Evolutionary conservation across 2,888 invertebrate genomes (phyloP).

Genomic region (Oxytorus armatus): DNA sequence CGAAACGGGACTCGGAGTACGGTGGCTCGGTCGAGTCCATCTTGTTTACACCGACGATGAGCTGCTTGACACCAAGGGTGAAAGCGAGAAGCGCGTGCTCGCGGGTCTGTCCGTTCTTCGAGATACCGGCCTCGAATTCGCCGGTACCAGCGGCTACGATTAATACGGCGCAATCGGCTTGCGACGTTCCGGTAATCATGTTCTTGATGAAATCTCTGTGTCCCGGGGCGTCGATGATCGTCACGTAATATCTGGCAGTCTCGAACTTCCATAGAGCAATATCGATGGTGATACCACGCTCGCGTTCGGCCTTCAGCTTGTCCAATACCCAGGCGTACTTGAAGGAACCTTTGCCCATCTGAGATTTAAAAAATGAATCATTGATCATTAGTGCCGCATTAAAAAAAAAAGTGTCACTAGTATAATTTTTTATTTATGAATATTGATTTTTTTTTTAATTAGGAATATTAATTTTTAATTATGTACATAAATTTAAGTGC

Average conservation of each 20-base stretch:
- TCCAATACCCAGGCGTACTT: conserved; percentile 99
- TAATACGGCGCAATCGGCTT: conserved; percentile 99
- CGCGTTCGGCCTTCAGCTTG: conserved; percentile 99
- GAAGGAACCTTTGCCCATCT: conserved; percentile 99
- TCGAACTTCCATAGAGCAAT: conserved; percentile 99
- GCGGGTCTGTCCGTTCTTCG: conserved; percentile 99
- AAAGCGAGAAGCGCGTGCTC: conserved; percentile 99
- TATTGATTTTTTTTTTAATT: too few species aligned
- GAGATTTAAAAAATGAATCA: too few species aligned
- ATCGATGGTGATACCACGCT: conserved; percentile 99
- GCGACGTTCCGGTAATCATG: conserved; percentile 99
- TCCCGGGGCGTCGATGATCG: conserved; percentile 99
- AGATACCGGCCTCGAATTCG: conserved; percentile 99
- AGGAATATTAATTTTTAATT: too few species aligned
- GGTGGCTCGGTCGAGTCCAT: conserved; percentile 99
- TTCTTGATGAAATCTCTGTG: conserved; percentile 99
- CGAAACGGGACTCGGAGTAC: conserved; percentile 97
- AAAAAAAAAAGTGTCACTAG: too few species aligned
- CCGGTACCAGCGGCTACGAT: conserved; percentile 99
- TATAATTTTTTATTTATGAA: too few species aligned
- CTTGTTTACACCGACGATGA: conserved; percentile 99
- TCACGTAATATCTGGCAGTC: conserved; percentile 97
- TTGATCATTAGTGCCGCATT: too few species aligned
- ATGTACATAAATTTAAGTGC: too few species aligned
- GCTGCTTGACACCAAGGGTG: conserved; percentile 99